Base-by-base conservation (phyloP, 2,888 invertebrate genomes). In the Capitulum mitella region DNA sequence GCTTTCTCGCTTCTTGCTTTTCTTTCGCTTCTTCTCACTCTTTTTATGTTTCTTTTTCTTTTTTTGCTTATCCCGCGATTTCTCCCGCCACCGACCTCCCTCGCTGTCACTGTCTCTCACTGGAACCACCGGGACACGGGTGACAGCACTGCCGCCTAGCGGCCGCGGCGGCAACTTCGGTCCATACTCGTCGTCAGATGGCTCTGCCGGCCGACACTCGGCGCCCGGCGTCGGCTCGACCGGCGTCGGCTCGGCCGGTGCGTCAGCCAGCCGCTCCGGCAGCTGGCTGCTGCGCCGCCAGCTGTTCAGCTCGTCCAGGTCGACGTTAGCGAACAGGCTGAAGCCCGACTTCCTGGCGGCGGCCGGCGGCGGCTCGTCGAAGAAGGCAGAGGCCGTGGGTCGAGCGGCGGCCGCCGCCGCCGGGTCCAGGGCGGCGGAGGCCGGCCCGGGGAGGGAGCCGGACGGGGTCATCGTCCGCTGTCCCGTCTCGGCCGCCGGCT, bases 1-100 rank as follows among this genome's bases (percentile, higher is more conserved):
- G 26, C 70, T 70, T 1, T 6, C 37, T 3, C 70, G 32, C 26
- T 32, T 70, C 79, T 80, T 81, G 34, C 80, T 80, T 54, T 78
- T 79, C 54, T 81, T 81, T 79, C 43, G 80, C 78, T 82, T 85
- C 83, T 76, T 81, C 79, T 81, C 84, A 84, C 78, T 86, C 85
- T 0, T 83, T 81, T 37, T 83, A 82, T 32, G 81, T 79, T 80
- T 85, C 82, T 77, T 16, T 84, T 83, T 79, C 84, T 84, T 58
- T 83, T 82, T 79, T 86, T 86, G 79, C 83, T 82, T 79, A 85
- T 85, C 79, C 16, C 29, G n/a, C 3, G 29, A 29, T 46, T 3
- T 75, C 19, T 84, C 84, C 79, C 85, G 85, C 81, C 70, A 76
- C 80, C 75, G 79, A 77, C 75, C 80, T 79, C 26, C 58, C 29